Evolutionary conservation across 2,113 vertebrate genomes (phyloP), one percentile per base, ranked within the genome.

Genomic region (Brachionichthys hirsutus): DNA sequence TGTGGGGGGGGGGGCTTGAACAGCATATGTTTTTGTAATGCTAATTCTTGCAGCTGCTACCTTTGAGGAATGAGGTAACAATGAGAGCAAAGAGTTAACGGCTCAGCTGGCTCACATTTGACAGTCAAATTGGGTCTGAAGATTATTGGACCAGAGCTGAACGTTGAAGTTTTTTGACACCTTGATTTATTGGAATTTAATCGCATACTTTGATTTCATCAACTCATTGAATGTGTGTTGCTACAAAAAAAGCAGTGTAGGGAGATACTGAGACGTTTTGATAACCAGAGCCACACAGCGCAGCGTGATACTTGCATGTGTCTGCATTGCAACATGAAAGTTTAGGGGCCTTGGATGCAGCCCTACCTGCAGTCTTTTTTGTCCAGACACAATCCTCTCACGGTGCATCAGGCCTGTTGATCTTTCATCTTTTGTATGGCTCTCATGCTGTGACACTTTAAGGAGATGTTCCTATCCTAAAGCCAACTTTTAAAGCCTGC

Each of bases 41-140:
- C 76, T 83, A 85, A 88, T 83, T 78, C 74, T 80, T 62, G 71
- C 85, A 87, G 83, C 81, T 88, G 85, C 77, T 78, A 68, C 71
- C 67, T 75, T 69, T 82, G 71, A 88, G 46, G 76, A 80, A 75
- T 84, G 72, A 73, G 67, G 70, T n/a, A 47, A 73, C 41, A 69
- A 78, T 85, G 78, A 85, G 75, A 83, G 70, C 24, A 60, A 71
- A 53, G 24, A 46, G 52, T 77, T 64, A 56, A 67, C 58, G 22
- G 63, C 50, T 81, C 44, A 3, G 58, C 61, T 70, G 47, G 64
- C 51, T 86, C 40, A 30, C 24, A 30, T 30, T 30, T 54, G 60
- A 71, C 54, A 19, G 70, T 70, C 44, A 61, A 53, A 40, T 42
- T 54, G 38, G 40, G n/a, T 51, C 55, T 41, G 18, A 76, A 59